Evolutionary conservation across 2,797 vertebrate species (phyloP).

Genomic region (Moxostoma hubbsi): DNA sequence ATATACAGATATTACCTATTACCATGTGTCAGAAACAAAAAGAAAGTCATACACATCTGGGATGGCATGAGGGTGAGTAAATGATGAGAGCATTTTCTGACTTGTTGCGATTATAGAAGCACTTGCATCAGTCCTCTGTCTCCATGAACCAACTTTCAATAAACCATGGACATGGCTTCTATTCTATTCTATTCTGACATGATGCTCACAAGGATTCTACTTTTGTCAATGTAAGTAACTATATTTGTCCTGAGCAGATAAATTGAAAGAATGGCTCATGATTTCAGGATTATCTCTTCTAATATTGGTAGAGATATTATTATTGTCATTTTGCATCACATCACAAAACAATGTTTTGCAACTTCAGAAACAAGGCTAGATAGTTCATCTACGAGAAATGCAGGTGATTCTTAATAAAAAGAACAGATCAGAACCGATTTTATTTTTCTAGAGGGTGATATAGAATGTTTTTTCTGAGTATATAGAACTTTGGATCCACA

Average conservation of each 20-base stretch:
- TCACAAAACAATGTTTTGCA: slow-evolving; percentile 44
- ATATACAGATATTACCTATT: no score
- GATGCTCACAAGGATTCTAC: slow-evolving; percentile 24
- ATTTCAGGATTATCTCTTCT: background rate
- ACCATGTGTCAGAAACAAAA: no score
- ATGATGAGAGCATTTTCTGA: slow-evolving; percentile 13
- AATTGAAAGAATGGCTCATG: background rate
- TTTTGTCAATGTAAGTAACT: slow-evolving; percentile 50
- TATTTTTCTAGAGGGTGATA: slow-evolving; percentile 54
- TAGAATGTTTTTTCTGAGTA: slow-evolving; percentile 72
- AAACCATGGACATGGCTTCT: background rate
- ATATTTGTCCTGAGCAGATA: background rate
- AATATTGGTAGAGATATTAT: background rate
- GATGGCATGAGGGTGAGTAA: no score
- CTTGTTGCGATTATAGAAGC: slow-evolving; percentile 17
- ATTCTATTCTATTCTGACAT: background rate
- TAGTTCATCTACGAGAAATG: slow-evolving; percentile 34
- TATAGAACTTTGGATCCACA: slow-evolving; percentile 69
- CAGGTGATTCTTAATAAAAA: slow-evolving; percentile 58
- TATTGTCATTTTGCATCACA: slow-evolving; percentile 1
- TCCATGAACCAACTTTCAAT: background rate
- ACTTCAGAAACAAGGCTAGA: slow-evolving; percentile 64
- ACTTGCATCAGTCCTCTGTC: background rate
- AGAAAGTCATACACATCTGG: no score
- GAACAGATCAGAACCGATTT: background rate